Base-by-base conservation (phyloP, 2,888 invertebrate species). In the Zaprionus bogoriensis region DNA sequence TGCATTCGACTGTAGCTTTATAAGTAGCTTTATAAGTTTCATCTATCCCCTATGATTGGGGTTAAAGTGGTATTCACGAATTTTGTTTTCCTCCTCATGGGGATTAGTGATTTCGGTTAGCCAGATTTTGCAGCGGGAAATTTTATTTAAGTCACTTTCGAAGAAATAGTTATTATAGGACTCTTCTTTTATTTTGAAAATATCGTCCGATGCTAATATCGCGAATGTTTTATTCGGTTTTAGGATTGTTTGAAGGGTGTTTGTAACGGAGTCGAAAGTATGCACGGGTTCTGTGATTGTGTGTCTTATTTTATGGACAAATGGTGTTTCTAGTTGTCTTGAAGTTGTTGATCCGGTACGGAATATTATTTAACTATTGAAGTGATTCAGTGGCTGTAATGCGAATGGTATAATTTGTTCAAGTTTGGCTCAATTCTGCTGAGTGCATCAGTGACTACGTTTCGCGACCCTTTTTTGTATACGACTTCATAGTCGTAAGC, bases 301-400 rank as follows among this genome's bases (percentile, higher is more conserved):
- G 28, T 19, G 45, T 28, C 45, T 45, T 45, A 19, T 4, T 45
- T 45, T 41, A 38, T 63, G 6, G 23, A 38, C 23, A 19, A 50
- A 42, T 47, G 47, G 47, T 30, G 47, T 55, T 46, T 42, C 36
- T 50, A 45, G 14, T 14, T 44, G 58, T 63, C 51, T 48, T 19
- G 48, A 20, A 19, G 72, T 64, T 32, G 53, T 50, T 27, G 46
- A 23, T 22, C 46, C 44, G 19, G 30, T 45, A 38, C 47, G 46
- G 48, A 74, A 55, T 22, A 69, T 58, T 41, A 59, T 57, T 67
- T 77, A 69, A 1, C 50, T 45, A 42, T 69, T 72, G 28, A 73
- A 74, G 38, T 74, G 67, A 30, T 80, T 77, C 17, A 78, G 14
- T 19, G 77, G 74, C 64, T 69, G 60, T 59, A 72, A 71, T 4